phyloP scores from a whole-genome alignment of 2,113 vertebrate species.

The Clarias batrachus region DNA sequence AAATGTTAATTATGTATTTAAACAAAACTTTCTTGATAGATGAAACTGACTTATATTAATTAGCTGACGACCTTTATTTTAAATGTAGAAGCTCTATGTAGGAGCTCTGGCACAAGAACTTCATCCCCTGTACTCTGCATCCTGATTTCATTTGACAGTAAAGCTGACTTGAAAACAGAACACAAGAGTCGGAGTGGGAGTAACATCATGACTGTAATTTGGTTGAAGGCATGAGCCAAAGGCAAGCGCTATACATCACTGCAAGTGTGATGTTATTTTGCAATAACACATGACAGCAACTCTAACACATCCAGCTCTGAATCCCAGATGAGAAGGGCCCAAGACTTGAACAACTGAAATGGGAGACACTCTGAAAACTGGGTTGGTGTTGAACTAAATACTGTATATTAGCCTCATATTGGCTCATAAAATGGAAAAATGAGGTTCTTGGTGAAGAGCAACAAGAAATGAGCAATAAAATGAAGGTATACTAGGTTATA shows the following conservation, averaged over 20 bases:
- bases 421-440: background rate
- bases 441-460: background rate
- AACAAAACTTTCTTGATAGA: background rate
- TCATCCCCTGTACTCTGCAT: background rate
- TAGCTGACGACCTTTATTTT: background rate
- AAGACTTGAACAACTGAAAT: background rate
- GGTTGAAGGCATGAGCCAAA: background rate
- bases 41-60: background rate
- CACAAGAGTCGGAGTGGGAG: background rate
- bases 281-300: background rate
- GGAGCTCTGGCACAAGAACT: background rate
- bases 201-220: background rate
- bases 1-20: background rate
- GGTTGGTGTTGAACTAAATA: background rate
- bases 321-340: background rate
- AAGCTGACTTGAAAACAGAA: conserved; percentile 7
- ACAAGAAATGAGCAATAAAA: background rate
- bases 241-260: conserved; percentile 7
- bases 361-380: background rate
- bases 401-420: background rate
- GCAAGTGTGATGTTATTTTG: background rate
- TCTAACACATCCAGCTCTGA: background rate
- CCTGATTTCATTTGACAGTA: background rate
- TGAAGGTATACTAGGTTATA: background rate
- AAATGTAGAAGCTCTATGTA: background rate